These are phyloP conservation scores for Dyspetes luteomarginatus DNA, from an alignment of 2,888 invertebrate genomes.

Conservation along the genomic window DNA sequence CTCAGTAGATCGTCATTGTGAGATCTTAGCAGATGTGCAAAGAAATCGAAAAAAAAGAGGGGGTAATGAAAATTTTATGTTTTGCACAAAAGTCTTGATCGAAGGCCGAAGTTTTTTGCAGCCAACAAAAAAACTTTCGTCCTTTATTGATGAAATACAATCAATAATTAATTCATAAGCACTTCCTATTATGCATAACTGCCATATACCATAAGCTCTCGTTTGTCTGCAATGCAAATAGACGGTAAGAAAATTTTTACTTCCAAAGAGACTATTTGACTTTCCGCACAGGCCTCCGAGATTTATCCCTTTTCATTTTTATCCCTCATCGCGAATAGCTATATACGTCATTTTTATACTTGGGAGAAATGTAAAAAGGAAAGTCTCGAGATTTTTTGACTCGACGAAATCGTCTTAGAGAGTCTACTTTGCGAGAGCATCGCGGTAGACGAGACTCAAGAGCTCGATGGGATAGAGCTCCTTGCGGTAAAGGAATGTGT, in stretches of 20 bases:
- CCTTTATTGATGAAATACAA: too few relatives aligned
- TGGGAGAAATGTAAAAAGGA: background rate
- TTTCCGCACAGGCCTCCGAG: background rate
- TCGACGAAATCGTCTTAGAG: slow-evolving; percentile 43
- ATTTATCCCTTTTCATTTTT: background rate
- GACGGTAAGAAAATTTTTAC: background rate
- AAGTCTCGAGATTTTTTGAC: slow-evolving; percentile 13
- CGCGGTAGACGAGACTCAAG: slow-evolving; percentile 2
- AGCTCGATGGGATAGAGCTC: slow-evolving; percentile 13
- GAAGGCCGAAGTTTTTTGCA: too few relatives aligned
- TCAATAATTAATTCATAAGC: too few relatives aligned
- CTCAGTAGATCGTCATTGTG: too few relatives aligned
- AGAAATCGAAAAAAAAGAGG: too few relatives aligned
- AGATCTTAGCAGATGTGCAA: too few relatives aligned
- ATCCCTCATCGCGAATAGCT: background rate
- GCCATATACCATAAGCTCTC: background rate
- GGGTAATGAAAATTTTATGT: too few relatives aligned
- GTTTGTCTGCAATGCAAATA: background rate
- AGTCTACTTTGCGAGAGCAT: slow-evolving; percentile 32
- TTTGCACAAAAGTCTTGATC: too few relatives aligned
- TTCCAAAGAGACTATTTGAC: background rate
- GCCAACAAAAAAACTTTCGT: too few relatives aligned
- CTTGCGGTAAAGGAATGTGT: background rate
- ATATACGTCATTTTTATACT: background rate
- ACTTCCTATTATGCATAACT: too few relatives aligned